phyloP scores from a whole-genome alignment of 2,888 invertebrate species.

The Ernsta delagoae region DNA sequence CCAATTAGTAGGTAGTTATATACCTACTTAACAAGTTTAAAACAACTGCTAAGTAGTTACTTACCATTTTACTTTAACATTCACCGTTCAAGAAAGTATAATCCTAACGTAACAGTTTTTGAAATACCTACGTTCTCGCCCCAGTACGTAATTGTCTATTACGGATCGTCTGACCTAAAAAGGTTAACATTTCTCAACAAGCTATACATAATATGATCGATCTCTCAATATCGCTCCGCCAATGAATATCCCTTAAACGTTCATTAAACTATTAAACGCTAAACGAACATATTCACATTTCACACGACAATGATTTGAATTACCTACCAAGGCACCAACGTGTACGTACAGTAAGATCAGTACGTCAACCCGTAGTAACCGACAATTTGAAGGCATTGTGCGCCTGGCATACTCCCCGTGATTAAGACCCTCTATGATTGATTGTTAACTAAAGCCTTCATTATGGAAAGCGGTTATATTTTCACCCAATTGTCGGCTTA shows the following conservation, averaged over 20 bases:
- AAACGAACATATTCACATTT: constrained; percentile 2
- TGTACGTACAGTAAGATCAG: neutral
- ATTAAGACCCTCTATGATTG: neutral
- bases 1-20: no score
- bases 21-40: no score
- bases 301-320: constrained; percentile 5
- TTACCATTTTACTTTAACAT: no score
- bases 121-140: no score
- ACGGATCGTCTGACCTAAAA: neutral
- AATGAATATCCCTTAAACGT: neutral
- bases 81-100: no score
- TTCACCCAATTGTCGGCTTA: constrained; percentile 8
- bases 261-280: neutral
- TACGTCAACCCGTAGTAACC: neutral
- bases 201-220: neutral
- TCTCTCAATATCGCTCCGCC: neutral
- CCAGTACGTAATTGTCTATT: neutral
- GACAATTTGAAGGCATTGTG: neutral
- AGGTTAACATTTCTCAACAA: neutral
- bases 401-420: neutral
- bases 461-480: constrained; percentile 15
- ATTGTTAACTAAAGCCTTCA: constrained; percentile 10
- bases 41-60: no score
- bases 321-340: neutral
- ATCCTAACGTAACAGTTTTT: no score